Base-by-base conservation (phyloP, 2,888 invertebrate species). In the Habrosyne pyritoides region DNA sequence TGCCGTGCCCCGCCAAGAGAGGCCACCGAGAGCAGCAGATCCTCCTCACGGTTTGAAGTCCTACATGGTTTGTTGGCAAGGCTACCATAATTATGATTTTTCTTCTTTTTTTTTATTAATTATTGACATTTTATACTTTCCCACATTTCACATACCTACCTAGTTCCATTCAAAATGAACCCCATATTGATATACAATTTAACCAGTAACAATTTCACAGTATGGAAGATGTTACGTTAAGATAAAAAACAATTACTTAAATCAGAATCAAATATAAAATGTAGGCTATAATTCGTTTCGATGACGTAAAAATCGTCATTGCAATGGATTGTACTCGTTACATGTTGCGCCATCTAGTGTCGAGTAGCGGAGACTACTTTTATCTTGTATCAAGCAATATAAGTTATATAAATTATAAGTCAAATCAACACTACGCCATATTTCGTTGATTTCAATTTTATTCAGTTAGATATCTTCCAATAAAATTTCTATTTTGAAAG, bases 61-160 rank as follows among this genome's bases (percentile, higher is more conserved):
- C 77, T 79, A 81, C 79, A 79, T 79, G 82, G 81, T 86, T 85
- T 83, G 80, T 79, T 87, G 86, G 89, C 89, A 89, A 90, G 89
- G 87, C 81, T 85, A 77, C 69, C 73, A 69, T 59, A 65, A 66
- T 74, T 65, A 56, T 71, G 65, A 59, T 67, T 58, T 63, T 60
- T 63, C 71, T 64, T 60, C 47, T 48, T 52, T 51, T 52, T 47
- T 56, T 52, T 52, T 21, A 52, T 42, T 49, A 33, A 21, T 53
- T 42, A 18, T n/a, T 18, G 18, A 8, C 18, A 4, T 18, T 5
- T 8, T 6, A 33, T 42, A 42, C n/a, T 42, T 42, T 42, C 42
- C n/a, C 42, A 42, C n/a, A 33, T n/a, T 33, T 33, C 5, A 33
- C 33, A n/a, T 33, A 33, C 5, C n/a, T n/a, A n/a, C n/a, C n/a